Base-by-base conservation (phyloP, 2,797 vertebrate species). In the Trichosurus vulpecula region DNA sequence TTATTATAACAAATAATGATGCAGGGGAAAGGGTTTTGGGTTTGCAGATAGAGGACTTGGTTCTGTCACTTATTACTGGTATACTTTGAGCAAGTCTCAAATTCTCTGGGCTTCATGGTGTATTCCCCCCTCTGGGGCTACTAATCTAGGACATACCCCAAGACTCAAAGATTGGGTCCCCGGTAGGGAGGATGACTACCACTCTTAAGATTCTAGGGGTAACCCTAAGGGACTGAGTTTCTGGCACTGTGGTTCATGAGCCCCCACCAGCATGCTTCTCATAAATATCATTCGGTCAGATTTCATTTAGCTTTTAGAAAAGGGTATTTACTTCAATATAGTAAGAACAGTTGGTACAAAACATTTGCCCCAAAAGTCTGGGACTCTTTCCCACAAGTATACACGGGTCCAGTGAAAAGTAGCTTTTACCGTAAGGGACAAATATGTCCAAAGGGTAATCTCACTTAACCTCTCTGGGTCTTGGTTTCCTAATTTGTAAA, bases 1-100 rank as follows among this genome's bases (percentile, higher is more conserved):
- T 87, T 27, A 87, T 87, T 27, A 25, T 16, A 29, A 54, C 53
- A 41, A 54, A 92, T 53, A 51, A 56, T 29, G 3, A 0, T 30
- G 29, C 41, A 35, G n/a, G 13, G 30, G 29, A 25, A 58, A 25
- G 81, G 41, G 22, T 30, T 41, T 4, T 30, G n/a, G 54, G 61
- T 81, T 25, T 52, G 92, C 54, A n/a, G n/a, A 14, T 12, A 2
- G 53, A 54, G n/a, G 31, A 54, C 52, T 2, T 81, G 3, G 30
- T 90, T 56, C 90, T 90, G 30, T 92, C 54, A 87, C 52, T 90
- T 54, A 4, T 29, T 47, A n/a, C n/a, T 52, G 47, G 31, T 51
- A 41, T 90, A 57, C 91, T 31, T 41, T 58, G 91, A 55, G 58
- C 31, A 93, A 94, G 90, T 92, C 51, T 92, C 81, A 57, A 27